Percentiles rank a stretch among this genome's conserved stretches.
phyloP scores from a whole-genome alignment of 2,888 invertebrate genomes.

The Silvanus unidentatus region DNA sequence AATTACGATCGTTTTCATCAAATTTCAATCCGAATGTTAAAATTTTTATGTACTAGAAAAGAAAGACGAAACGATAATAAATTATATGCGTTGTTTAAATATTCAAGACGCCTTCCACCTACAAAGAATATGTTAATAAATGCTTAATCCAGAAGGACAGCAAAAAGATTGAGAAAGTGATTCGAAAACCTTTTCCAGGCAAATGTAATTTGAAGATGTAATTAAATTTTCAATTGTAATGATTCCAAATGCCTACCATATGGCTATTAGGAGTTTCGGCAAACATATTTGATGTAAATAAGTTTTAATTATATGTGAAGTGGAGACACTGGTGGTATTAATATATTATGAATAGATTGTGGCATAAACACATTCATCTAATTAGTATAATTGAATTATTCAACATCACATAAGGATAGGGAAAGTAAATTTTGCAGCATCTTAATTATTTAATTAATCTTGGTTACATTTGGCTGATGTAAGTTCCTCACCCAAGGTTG shows the following conservation, averaged over 20 bases:
- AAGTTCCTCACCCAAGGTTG: constrained; percentile 23
- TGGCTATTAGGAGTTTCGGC: constrained; percentile 1
- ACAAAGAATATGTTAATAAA: too few relatives aligned
- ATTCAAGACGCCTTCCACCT: too few relatives aligned
- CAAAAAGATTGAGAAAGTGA: too few relatives aligned
- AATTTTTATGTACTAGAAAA: too few relatives aligned
- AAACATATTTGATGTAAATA: constrained; percentile 2
- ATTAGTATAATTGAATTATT: constrained; percentile 19
- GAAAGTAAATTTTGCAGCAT: constrained; percentile 19
- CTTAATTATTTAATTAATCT: constrained; percentile 26
- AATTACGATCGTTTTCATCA: neutral
- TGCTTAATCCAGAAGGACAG: too few relatives aligned
- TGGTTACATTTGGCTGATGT: constrained; percentile 26
- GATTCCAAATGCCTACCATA: neutral
- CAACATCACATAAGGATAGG: constrained; percentile 10
- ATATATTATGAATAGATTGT: constrained; percentile 9
- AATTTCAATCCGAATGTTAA: neutral
- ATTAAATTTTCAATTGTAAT: neutral
- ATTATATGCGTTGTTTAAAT: too few relatives aligned
- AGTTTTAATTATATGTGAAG: constrained; percentile 3
- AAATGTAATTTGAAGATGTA: neutral
- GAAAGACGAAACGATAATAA: too few relatives aligned
- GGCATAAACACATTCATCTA: constrained; percentile 17
- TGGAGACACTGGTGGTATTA: constrained; percentile 1
- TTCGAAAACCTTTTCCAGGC: neutral